Evolutionary conservation across 2,113 vertebrate species (phyloP).

Genomic region (Aythya baeri): DNA sequence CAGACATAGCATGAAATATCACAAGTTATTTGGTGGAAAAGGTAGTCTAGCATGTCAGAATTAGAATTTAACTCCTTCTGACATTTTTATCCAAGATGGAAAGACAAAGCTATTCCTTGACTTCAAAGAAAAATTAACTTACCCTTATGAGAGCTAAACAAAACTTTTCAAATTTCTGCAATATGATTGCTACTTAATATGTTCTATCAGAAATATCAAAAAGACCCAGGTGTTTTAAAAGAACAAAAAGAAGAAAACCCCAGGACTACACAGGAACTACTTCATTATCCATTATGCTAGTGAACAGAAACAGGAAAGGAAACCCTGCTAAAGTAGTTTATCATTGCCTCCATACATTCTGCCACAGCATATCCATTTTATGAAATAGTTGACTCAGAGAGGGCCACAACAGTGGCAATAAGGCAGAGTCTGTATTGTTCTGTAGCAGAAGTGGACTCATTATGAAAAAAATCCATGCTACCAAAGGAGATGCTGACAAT

Average conservation of each 20-base stretch:
- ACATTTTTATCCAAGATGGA: neutral
- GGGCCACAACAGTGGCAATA: rapidly evolving
- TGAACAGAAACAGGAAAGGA: neutral
- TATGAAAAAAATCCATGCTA: neutral
- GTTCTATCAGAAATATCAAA: neutral
- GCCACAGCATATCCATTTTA: neutral
- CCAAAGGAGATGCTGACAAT: neutral
- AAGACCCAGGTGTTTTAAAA: neutral
- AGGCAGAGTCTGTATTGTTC: neutral
- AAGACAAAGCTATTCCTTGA: neutral
- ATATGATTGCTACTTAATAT: neutral
- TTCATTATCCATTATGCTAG: neutral
- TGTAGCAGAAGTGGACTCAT: neutral
- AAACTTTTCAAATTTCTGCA: neutral
- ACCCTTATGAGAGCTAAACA: neutral
- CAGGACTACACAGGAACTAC: neutral
- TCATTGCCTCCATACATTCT: neutral
- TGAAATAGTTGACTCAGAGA: neutral
- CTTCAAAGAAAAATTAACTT: neutral
- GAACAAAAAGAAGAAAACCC: neutral
- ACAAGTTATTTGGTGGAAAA: neutral
- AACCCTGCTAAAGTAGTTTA: neutral
- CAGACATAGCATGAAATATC: neutral
- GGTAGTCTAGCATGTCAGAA: neutral
- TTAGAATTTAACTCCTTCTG: neutral